Percentiles rank a stretch among this genome's conserved stretches.
Evolutionary conservation across 2,888 invertebrate species (phyloP).

Genomic region (Cosmopolites sordidus): DNA sequence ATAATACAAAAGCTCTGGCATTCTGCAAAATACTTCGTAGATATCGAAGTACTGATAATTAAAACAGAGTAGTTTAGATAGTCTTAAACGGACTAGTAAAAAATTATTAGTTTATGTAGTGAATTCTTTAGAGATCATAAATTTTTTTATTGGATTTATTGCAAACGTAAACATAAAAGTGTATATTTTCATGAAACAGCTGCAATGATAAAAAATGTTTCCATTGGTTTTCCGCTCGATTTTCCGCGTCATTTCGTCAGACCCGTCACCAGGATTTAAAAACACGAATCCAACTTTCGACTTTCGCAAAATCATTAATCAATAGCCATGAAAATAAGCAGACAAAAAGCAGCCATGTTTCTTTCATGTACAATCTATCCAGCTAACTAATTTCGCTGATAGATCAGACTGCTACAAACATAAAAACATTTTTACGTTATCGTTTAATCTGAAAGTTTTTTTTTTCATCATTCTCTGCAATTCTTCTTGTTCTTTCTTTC

Average conservation of each 20-base stretch:
- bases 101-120: too few species aligned
- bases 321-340: constrained; percentile 14
- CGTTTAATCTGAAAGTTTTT: constrained; percentile 1
- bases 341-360: constrained; percentile 26
- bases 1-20: too few species aligned
- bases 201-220: not conserved
- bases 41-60: too few species aligned
- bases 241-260: constrained; percentile 25
- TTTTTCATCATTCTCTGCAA: too few species aligned
- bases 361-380: constrained; percentile 24
- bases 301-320: constrained; percentile 26
- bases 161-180: too few species aligned
- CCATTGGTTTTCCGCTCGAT: constrained; percentile 8
- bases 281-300: constrained; percentile 15
- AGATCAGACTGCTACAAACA: constrained; percentile 4
- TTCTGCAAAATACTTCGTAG: too few species aligned
- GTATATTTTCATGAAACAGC: not conserved
- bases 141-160: too few species aligned
- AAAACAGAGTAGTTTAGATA: too few species aligned
- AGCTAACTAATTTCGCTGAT: constrained; percentile 22
- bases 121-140: too few species aligned
- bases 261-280: constrained; percentile 23
- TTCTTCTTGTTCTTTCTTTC: too few species aligned
- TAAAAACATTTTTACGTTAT: constrained; percentile 1
- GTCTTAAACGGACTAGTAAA: too few species aligned